A percentile compares a stretch with the other conserved stretches of the same genome.
These are phyloP conservation scores for Desmodus rotundus DNA, from an alignment of 2,113 vertebrate species.

Conservation along the genomic window DNA sequence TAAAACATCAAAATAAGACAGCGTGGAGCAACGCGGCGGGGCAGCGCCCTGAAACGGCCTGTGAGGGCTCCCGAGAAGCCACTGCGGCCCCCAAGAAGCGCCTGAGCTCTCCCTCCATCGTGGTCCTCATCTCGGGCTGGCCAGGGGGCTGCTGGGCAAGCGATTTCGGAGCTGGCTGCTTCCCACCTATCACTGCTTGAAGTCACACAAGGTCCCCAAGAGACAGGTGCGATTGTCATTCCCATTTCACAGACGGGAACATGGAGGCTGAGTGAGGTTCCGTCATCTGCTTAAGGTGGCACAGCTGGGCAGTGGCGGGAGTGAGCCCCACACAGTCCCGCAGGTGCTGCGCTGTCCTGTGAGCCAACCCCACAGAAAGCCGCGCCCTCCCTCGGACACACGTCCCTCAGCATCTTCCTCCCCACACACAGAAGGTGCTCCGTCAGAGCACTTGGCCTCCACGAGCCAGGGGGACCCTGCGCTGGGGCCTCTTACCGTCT, in stretches of 20 bases:
- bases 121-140: rapidly evolving
- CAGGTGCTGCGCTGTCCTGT: rapidly evolving
- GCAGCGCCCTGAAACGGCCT: background rate
- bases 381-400: rapidly evolving
- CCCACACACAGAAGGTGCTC: background rate
- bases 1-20: background rate
- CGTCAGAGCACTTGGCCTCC: background rate
- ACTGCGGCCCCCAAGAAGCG: too few species aligned
- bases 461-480: background rate
- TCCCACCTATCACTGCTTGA: rapidly evolving
- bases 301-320: background rate
- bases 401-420: rapidly evolving
- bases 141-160: background rate
- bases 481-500: too few species aligned
- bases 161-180: rapidly evolving
- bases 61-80: background rate
- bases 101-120: too few species aligned
- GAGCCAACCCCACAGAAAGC: rapidly evolving
- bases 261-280: background rate
- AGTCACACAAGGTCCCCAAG: background rate
- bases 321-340: rapidly evolving
- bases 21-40: background rate
- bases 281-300: background rate
- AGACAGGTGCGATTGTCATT: background rate
- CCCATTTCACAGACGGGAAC: background rate